Evolutionary conservation across 1,140 invertebrate genomes (phyloP).

Genomic region (Tribolium madens): DNA sequence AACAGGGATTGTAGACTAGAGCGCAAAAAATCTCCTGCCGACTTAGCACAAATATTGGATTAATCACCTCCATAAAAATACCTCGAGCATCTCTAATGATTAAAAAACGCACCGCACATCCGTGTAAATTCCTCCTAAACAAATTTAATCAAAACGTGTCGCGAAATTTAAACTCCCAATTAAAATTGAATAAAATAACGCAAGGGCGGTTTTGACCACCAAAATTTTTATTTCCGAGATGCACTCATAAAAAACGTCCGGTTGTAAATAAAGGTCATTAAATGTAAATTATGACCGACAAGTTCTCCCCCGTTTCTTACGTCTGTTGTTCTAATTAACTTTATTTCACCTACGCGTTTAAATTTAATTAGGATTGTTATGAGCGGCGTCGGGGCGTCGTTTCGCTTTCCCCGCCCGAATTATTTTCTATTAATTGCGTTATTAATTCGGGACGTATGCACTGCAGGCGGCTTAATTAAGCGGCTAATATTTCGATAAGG

Average conservation of each 20-base stretch:
- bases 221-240: not conserved
- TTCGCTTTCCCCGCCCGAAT: conserved; percentile 2
- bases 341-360: conserved; percentile 36
- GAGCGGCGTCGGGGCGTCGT: not conserved
- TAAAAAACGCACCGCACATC: not conserved
- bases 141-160: not conserved
- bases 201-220: not conserved
- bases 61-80: conserved; percentile 6
- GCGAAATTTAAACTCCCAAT: conserved; percentile 13
- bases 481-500: conserved; percentile 13
- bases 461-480: conserved; percentile 7
- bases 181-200: conserved; percentile 17
- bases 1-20: not conserved
- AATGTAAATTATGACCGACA: conserved; percentile 34
- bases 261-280: conserved; percentile 29
- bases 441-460: conserved; percentile 23
- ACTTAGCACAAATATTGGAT: conserved; percentile 10
- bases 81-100: not conserved
- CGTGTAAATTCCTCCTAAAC: not conserved
- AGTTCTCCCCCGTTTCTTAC: conserved; percentile 32
- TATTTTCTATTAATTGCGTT: conserved; percentile 31
- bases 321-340: conserved; percentile 18
- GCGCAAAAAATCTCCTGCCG: not conserved
- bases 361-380: conserved; percentile 35
- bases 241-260: not conserved